Base-by-base conservation (phyloP, 2,797 vertebrate species). In the Eutrigla gurnardus region DNA sequence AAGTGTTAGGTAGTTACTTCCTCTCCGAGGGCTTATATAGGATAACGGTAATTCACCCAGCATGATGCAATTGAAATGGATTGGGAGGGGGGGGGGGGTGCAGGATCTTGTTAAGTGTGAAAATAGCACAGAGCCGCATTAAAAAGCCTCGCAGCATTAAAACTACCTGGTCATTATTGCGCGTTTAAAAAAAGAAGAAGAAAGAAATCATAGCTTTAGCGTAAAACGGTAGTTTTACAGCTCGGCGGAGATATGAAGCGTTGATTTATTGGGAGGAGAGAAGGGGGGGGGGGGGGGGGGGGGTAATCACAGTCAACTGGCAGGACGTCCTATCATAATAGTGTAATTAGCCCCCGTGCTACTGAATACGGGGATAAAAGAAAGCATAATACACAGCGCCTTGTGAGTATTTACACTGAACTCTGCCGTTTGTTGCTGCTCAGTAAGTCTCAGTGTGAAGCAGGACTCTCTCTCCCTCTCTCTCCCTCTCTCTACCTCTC, bases 1-100 rank as follows among this genome's bases (percentile, higher is more conserved):
- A 86, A 86, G 91, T 89, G 87, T 88, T 79, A 92, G 91, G 88
- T 86, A 88, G 90, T 89, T 84, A 88, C 92, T 93, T 94, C 92
- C 92, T 93, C 92, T 92, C 91, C 52, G 71, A 85, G 90, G 90
- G 81, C 88, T 90, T 86, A 84, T 91, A 89, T 90, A 69, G 88
- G 89, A 91, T 92, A 76, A 88, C 81, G 54, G 75, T 91, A 92
- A 92, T 88, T 88, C 77, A 33, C 78, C 72, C 89, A 79, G 89
- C 83, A 42, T 87, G 89, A 92, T 85, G 89, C 89, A 77, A 77
- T 12, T 69, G 85, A 77, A 82, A 77, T 77, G 88, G 81, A 85
- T 81, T 86, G 25, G 25, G 25, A 25, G 25, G 90, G 85, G 78
- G 83, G 87, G 90, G 85, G 78, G 83, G 55, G 81, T 71, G 82